Evolutionary conservation across 2,888 invertebrate species (phyloP).

Genomic region (Sepioteuthis lessoniana): DNA sequence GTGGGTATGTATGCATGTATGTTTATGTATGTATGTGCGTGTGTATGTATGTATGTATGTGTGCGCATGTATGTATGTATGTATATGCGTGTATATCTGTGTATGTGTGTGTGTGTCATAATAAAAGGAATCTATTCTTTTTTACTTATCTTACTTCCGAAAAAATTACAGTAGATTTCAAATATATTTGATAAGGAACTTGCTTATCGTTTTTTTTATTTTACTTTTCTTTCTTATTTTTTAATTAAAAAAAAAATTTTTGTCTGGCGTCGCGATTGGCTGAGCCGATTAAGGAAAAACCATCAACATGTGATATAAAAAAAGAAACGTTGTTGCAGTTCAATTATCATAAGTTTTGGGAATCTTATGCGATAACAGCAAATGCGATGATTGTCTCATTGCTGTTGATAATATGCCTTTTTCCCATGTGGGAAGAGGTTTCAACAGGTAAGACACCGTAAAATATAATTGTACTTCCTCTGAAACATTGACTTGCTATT

Average conservation of each 20-base stretch:
- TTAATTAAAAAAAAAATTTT: no score
- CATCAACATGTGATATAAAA: background rate
- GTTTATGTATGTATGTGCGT: background rate
- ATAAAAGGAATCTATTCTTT: background rate
- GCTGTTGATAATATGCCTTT: background rate
- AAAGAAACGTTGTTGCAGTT: background rate
- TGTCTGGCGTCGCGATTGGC: background rate
- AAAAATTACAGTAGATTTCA: background rate
- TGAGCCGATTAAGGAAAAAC: background rate
- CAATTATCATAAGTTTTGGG: background rate
- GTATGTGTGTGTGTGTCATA: background rate
- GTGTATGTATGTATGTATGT: background rate
- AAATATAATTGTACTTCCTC: no score
- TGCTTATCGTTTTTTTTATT: background rate
- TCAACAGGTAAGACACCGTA: background rate
- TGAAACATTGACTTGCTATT: no score
- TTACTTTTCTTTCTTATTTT: background rate
- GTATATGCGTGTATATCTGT: background rate
- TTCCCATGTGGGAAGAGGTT: background rate
- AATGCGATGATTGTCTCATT: background rate
- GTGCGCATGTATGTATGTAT: background rate
- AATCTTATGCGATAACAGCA: background rate
- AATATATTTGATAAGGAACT: background rate
- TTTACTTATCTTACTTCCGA: background rate
- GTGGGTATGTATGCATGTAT: background rate